Evolutionary conservation across 2,113 vertebrate species (phyloP).

Genomic region (Planiliza haematocheilus): DNA sequence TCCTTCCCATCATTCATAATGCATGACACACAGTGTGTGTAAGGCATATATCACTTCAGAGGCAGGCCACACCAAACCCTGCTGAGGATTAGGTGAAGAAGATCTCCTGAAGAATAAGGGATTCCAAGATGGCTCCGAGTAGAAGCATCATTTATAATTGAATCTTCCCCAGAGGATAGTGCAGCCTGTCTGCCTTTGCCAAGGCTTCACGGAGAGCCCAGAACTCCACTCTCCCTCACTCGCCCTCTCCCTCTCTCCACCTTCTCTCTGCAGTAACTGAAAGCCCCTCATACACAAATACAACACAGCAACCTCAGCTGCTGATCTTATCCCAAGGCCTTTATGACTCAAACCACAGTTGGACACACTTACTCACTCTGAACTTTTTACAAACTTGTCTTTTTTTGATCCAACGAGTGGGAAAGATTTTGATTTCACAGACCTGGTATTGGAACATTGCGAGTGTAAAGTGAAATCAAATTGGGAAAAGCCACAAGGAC

Average conservation of each 20-base stretch:
- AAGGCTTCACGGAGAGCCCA: slow-evolving; percentile 60
- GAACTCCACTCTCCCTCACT: slow-evolving; percentile 38
- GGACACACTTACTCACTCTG: slow-evolving; percentile 49
- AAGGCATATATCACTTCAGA: slow-evolving; percentile 65
- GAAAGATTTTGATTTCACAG: slow-evolving; percentile 21
- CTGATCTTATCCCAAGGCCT: slow-evolving; percentile 65
- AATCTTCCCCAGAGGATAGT: slow-evolving; percentile 76
- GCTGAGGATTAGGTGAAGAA: slow-evolving; percentile 78
- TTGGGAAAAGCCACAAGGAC: not conserved
- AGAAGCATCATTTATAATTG: slow-evolving; percentile 84
- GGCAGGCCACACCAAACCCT: slow-evolving; percentile 66
- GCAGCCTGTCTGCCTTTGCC: slow-evolving; percentile 73
- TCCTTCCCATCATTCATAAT: slow-evolving; percentile 77
- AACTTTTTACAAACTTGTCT: slow-evolving; percentile 62
- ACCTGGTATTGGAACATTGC: not conserved
- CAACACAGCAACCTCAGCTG: slow-evolving; percentile 58
- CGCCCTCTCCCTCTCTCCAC: slow-evolving; percentile 1
- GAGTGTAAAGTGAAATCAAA: not conserved
- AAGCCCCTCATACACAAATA: slow-evolving; percentile 52
- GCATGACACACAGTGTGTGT: slow-evolving; percentile 65
- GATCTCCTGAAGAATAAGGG: slow-evolving; percentile 77
- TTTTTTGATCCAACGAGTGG: slow-evolving; percentile 5
- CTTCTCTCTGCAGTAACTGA: slow-evolving; percentile 42
- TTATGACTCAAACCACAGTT: slow-evolving; percentile 65
- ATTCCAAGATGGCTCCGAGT: slow-evolving; percentile 79